Conservation (phyloP, 1,140 invertebrate species). For the Sitodiplosis mosellana region DNA sequence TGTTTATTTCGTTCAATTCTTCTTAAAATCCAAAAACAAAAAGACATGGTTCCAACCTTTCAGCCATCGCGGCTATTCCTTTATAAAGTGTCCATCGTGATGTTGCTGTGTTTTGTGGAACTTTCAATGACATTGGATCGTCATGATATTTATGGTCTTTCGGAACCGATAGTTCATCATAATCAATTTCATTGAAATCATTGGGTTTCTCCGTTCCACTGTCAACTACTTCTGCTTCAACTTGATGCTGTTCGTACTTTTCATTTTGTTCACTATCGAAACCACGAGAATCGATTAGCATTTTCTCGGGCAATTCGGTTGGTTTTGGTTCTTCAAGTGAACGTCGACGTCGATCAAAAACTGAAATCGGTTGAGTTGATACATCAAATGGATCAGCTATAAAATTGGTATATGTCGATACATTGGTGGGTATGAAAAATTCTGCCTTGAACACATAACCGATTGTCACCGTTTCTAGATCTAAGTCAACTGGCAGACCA, state of each 20-base stretch:
- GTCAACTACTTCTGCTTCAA: background rate
- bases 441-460: conserved; percentile 23
- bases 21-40: background rate
- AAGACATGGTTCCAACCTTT: conserved; percentile 5
- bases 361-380: background rate
- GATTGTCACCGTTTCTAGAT: conserved; percentile 19
- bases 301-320: background rate
- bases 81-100: conserved; percentile 18
- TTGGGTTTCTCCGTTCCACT: background rate
- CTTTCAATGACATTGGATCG: background rate
- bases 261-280: background rate
- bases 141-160: background rate
- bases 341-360: background rate
- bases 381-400: background rate
- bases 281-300: background rate
- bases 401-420: conserved; percentile 5
- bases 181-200: background rate
- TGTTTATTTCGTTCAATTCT: too few species aligned
- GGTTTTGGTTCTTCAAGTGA: background rate
- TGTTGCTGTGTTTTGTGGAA: background rate
- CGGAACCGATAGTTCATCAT: background rate
- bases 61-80: conserved; percentile 16
- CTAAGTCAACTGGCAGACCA: conserved; percentile 17
- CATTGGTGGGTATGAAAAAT: conserved; percentile 16
- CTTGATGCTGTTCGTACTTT: background rate